Evolutionary conservation across 2,797 vertebrate species (phyloP), one percentile per base, ranked within the genome.

Genomic region (Syngnathus acus): DNA sequence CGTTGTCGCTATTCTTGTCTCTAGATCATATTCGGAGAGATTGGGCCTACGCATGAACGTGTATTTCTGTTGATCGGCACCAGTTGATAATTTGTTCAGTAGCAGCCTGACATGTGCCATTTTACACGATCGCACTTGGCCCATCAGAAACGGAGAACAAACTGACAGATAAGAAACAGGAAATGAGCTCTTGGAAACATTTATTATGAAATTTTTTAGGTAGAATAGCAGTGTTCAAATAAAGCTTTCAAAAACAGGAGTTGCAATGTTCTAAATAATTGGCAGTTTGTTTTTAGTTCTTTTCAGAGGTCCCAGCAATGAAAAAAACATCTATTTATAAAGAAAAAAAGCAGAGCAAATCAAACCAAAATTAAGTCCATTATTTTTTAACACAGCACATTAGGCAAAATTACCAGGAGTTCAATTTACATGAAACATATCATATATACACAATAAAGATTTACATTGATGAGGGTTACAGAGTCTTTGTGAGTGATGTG

Each of bases 131-230:
- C 42, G 26, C 13, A 47, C 42, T 63, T 48, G 9, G 21, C 26
- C 8, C 19, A 16, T 57, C 38, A 57, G 13, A 19, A 45, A 43
- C 19, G 42, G 21, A 55, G 64, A 39, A 65, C 38, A 65, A 43
- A 65, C 14, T 58, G 68, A 83, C 74, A 63, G 87, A 87, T 78
- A 83, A 84, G 85, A 86, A 88, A 84, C 85, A 82, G 83, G 82
- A 66, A 81, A 72, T 75, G 58, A 79, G 87, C 81, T 83, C 88
- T 90, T 92, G 90, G 79, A 89, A 91, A 91, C 89, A 92, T 93
- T 93, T 93, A 92, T 92, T 92, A 91, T 88, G 89, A 92, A 92
- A 92, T 90, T 87, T 88, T 88, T 90, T 91, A 90, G 86, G 81
- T 84, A 79, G 78, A 90, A 88, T 85, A 89, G 81, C 87, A 91